Conservation (phyloP, 64 coral and sea anemone genomes). For the Actinia equina region DNA sequence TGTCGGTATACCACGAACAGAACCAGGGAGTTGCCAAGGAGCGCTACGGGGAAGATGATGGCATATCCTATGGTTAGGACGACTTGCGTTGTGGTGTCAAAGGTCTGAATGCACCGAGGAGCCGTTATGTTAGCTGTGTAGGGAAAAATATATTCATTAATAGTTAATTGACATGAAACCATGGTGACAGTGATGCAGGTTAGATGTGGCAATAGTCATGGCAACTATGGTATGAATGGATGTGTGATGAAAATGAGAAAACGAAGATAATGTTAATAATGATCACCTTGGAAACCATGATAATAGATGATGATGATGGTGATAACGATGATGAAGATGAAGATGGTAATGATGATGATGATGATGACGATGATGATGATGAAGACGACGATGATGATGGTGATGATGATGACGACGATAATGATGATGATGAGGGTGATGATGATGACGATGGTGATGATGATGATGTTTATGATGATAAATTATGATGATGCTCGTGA, state of each 20-base stretch:
- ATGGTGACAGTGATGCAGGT: too few species aligned
- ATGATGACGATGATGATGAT: background rate
- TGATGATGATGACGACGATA: too few species aligned
- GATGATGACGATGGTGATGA: too few species aligned
- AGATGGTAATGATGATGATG: background rate
- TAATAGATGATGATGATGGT: background rate
- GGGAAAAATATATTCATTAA: background rate
- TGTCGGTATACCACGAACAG: conserved; percentile 73
- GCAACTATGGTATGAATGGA: background rate
- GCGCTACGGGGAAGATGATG: conserved; percentile 76
- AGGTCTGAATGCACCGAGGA: background rate
- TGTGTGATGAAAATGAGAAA: background rate
- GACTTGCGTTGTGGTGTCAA: conserved; percentile 29
- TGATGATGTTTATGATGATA: too few species aligned
- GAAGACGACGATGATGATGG: background rate
- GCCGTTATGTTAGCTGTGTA: background rate
- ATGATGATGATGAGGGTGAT: too few species aligned
- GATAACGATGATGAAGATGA: background rate
- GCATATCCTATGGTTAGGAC: conserved; percentile 65
- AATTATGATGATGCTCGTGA: too few species aligned
- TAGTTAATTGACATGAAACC: too few species aligned
- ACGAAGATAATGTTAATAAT: background rate
- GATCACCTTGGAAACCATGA: background rate
- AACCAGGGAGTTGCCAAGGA: conserved; percentile 81
- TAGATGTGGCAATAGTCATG: background rate